Base-by-base conservation (phyloP, 2,113 vertebrate genomes). In the Pangasianodon gigas region DNA sequence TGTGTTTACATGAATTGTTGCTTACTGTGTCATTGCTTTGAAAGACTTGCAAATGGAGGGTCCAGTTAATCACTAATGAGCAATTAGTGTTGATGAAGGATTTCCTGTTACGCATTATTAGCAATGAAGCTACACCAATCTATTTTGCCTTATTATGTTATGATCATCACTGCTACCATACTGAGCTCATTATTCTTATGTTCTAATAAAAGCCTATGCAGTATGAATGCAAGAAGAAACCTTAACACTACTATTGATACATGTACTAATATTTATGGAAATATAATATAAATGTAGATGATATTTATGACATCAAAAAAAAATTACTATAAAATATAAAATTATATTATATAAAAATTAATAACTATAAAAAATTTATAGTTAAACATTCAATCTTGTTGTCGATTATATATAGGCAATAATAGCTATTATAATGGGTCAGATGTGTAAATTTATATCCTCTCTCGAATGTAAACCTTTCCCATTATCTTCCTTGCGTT, bases 141-240 rank as follows among this genome's bases (percentile, higher is more conserved):
- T 97, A 97, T 97, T 96, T 96, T 96, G 96, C 95, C 96, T 97
- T 96, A 97, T 97, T 97, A 96, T 96, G 97, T 97, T 97, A 97
- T 95, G 96, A 96, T 97, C 96, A 96, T 89, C 87, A 96, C 96
- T 94, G 95, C 96, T 97, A 96, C 97, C 96, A 96, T 97, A 96
- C 96, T 95, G 96, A 97, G 97, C 95, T 96, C 84, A 91, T 97
- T 97, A 97, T 97, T 97, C 96, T 97, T 96, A 94, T 96, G 96
- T 97, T 97, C 96, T 95, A 96, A 96, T 97, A 96, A 95, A 95
- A 96, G 95, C 96, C 96, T 96, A 97, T 97, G 96, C 96, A 97
- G 96, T 88, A 44, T 0, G 80, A 88, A 84, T 84, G 65, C 80
- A 44, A 74, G 82, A 80, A 88, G 84, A 13, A 88, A 13, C 24